phyloP scores from a whole-genome alignment of 2,888 invertebrate genomes.

The Nymphalis polychloros region DNA sequence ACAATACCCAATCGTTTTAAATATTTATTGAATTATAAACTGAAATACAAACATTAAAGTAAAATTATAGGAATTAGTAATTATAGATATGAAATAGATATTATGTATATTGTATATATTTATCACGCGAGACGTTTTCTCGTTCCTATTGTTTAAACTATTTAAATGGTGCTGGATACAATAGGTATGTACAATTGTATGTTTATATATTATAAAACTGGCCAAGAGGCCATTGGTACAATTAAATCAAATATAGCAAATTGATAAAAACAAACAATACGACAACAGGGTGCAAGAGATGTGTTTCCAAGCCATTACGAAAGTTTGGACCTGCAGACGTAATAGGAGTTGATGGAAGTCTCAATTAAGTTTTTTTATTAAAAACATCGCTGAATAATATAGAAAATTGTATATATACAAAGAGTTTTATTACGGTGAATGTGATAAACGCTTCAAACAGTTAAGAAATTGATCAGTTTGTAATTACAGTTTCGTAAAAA shows the following conservation, averaged over 20 bases:
- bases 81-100: no score
- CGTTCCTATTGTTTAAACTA: not conserved
- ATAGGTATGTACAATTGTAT: not conserved
- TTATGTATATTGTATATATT: no score
- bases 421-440: no score
- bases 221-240: not conserved
- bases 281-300: constrained; percentile 21
- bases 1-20: no score
- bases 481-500: no score
- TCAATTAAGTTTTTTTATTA: constrained; percentile 5
- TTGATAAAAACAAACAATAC: constrained; percentile 23
- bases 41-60: no score
- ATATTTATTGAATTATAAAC: no score
- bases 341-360: constrained; percentile 22
- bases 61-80: no score
- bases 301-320: constrained; percentile 33
- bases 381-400: constrained; percentile 3
- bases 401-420: not conserved
- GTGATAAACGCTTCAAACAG: no score
- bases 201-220: not conserved
- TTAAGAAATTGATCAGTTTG: no score
- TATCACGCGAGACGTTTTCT: not conserved
- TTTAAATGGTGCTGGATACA: not conserved
- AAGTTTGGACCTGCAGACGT: constrained; percentile 23
- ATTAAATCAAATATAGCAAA: constrained; percentile 6